These are phyloP conservation scores for Tridacna gigas DNA, from an alignment of 2,888 invertebrate species.

Conservation along the genomic window DNA sequence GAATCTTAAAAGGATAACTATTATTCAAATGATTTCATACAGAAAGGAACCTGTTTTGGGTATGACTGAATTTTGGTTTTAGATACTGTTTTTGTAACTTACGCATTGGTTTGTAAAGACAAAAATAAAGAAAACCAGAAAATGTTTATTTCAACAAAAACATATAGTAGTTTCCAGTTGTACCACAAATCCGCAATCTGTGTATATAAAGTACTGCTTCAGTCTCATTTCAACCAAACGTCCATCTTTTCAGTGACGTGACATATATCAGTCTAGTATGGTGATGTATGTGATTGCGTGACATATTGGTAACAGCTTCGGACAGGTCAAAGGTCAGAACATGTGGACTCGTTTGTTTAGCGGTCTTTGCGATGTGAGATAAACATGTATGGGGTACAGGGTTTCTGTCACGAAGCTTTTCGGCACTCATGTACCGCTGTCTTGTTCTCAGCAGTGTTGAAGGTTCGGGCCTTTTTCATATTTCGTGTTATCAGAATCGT, in stretches of 20 bases:
- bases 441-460: neutral
- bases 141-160: too few species aligned
- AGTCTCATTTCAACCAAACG: neutral
- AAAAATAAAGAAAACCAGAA: too few species aligned
- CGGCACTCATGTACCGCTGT: slow-evolving; percentile 2
- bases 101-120: too few species aligned
- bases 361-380: neutral
- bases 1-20: too few species aligned
- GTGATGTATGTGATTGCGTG: neutral
- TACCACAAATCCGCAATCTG: too few species aligned
- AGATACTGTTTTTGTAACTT: neutral
- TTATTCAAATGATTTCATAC: too few species aligned
- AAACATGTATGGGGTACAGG: slow-evolving; percentile 21
- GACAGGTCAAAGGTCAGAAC: slow-evolving; percentile 53
- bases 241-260: too few species aligned
- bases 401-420: slow-evolving; percentile 3
- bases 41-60: neutral
- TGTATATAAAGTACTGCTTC: too few species aligned
- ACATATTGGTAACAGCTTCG: slow-evolving; percentile 18
- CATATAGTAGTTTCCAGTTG: too few species aligned
- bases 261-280: too few species aligned
- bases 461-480: neutral
- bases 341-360: slow-evolving; percentile 54
- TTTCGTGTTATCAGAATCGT: neutral
- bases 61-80: neutral